phyloP scores from a whole-genome alignment of 2,113 vertebrate genomes.

The Phaethornis superciliosus region DNA sequence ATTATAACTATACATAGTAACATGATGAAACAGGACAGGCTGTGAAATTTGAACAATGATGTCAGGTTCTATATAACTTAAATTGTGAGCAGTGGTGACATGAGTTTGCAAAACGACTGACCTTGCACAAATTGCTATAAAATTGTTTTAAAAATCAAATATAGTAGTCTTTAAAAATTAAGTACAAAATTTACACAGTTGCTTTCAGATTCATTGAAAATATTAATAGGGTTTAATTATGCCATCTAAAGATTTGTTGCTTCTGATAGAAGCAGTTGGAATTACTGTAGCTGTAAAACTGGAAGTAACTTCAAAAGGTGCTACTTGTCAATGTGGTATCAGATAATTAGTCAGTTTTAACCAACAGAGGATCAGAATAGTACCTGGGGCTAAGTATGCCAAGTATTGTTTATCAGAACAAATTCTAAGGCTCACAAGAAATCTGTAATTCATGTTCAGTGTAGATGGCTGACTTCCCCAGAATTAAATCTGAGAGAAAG shows the following conservation, averaged over 20 bases:
- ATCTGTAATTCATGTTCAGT: not conserved
- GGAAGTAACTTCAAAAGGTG: not conserved
- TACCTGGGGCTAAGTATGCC: not conserved
- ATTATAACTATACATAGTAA: not conserved
- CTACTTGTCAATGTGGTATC: not conserved
- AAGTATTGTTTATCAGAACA: conserved; percentile 21
- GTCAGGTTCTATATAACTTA: not conserved
- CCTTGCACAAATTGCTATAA: not conserved
- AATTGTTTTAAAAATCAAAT: not conserved
- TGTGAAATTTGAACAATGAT: not conserved
- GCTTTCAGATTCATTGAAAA: not conserved
- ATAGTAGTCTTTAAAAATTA: too few relatives aligned
- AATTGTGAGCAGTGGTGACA: not conserved
- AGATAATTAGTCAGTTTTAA: not conserved
- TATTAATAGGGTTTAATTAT: not conserved
- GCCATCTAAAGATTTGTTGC: not conserved
- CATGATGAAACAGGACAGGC: not conserved
- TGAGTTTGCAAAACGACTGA: not conserved
- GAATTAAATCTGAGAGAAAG: not conserved
- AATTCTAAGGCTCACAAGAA: conserved; percentile 27
- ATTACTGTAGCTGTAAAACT: not conserved
- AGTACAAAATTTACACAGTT: not conserved
- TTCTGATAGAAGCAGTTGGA: not conserved
- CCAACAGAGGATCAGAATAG: not conserved
- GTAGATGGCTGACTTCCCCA: conserved; percentile 12